A percentile compares a stretch with the other conserved stretches of the same genome.
Conservation (phyloP, 2,888 invertebrate genomes). For the Myopa tessellatipennis region DNA sequence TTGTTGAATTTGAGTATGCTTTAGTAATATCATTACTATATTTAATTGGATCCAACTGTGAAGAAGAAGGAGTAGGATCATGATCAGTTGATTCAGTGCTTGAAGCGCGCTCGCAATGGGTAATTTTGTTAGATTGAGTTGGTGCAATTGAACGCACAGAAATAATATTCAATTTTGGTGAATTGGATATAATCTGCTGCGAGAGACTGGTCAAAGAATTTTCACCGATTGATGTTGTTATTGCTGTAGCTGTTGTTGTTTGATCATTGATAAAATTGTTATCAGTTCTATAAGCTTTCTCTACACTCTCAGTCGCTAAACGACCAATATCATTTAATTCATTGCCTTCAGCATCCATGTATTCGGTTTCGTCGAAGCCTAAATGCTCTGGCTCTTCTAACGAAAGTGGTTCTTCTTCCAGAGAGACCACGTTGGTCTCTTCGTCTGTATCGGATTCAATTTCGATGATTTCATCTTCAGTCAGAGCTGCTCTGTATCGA, state of each 20-base stretch:
- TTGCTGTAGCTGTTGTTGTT: not conserved
- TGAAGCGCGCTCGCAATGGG: not conserved
- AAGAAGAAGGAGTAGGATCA: not conserved
- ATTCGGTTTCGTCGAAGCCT: slow-evolving; percentile 6
- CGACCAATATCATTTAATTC: not conserved
- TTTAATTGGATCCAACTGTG: not conserved
- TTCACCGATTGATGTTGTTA: not conserved
- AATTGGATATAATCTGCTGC: not conserved
- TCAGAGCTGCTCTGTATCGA: not conserved
- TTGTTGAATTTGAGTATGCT: slow-evolving; percentile 2
- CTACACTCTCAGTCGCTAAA: not conserved
- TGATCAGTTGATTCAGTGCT: not conserved
- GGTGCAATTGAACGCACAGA: slow-evolving; percentile 17
- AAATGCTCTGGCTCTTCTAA: slow-evolving; percentile 11
- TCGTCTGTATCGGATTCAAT: slow-evolving; percentile 44
- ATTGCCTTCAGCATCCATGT: not conserved
- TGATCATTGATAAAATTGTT: not conserved
- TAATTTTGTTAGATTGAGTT: slow-evolving; percentile 1
- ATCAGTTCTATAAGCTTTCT: not conserved
- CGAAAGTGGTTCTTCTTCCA: not conserved
- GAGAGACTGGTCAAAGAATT: not conserved
- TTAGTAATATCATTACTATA: not conserved
- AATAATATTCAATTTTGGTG: slow-evolving; percentile 4
- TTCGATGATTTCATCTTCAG: slow-evolving; percentile 38
- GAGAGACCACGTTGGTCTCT: slow-evolving; percentile 4